A percentile compares a stretch with the other conserved stretches of the same genome.
Conservation (phyloP, 2,113 vertebrate genomes). For the Melanotaenia duboulayi region DNA sequence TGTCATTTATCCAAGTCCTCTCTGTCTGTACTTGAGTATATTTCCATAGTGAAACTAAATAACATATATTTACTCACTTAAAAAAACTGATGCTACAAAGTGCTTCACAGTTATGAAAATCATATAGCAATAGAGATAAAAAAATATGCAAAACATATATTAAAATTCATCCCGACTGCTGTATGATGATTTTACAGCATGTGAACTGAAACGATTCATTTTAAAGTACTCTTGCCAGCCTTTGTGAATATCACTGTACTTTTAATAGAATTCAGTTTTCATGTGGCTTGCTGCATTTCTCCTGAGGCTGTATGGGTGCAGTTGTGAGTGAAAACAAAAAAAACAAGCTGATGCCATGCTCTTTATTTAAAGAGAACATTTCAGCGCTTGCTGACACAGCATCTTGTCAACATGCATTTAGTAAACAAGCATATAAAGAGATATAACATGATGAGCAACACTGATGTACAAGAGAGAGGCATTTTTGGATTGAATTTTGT, state of each 20-base stretch:
- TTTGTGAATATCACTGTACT: slow-evolving; percentile 45
- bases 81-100: too few relatives aligned
- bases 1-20: not conserved
- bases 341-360: slow-evolving; percentile 13
- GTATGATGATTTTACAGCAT: not conserved
- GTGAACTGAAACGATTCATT: not conserved
- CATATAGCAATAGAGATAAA: too few relatives aligned
- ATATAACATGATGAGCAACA: not conserved
- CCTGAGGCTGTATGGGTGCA: slow-evolving; percentile 46
- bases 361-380: slow-evolving; percentile 30
- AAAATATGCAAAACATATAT: too few relatives aligned
- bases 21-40: too few relatives aligned
- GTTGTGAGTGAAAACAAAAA: slow-evolving; percentile 30
- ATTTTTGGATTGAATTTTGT: too few relatives aligned
- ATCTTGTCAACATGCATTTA: slow-evolving; percentile 34
- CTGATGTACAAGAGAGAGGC: not conserved
- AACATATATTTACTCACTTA: too few relatives aligned
- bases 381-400: slow-evolving; percentile 40
- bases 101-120: too few relatives aligned
- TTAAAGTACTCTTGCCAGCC: slow-evolving; percentile 45
- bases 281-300: slow-evolving; percentile 40
- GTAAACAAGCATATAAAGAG: slow-evolving; percentile 6
- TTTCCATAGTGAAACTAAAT: too few relatives aligned
- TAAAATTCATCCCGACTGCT: not conserved
- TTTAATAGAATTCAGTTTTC: slow-evolving; percentile 34